phyloP scores from a whole-genome alignment of 1,140 invertebrate genomes.

The Philaenus spumarius region DNA sequence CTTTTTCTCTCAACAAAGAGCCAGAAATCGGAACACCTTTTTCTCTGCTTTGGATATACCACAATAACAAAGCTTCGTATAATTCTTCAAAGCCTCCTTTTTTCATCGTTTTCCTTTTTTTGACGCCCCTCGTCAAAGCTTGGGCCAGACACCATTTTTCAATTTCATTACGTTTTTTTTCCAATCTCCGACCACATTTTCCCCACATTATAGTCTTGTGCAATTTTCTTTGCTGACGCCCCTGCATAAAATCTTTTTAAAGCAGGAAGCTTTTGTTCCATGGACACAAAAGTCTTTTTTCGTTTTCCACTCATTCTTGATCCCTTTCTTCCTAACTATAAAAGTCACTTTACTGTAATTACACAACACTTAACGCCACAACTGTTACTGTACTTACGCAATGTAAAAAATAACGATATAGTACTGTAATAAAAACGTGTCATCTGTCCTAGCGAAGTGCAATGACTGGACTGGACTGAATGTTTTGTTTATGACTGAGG shows the following conservation, averaged over 20 bases:
- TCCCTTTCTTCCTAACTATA: too few relatives aligned
- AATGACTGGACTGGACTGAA: too few relatives aligned
- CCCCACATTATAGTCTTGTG: neutral
- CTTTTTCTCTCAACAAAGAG: neutral
- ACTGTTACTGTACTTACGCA: too few relatives aligned
- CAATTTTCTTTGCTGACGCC: neutral
- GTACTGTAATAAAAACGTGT: too few relatives aligned
- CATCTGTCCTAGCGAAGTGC: too few relatives aligned
- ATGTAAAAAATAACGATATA: too few relatives aligned
- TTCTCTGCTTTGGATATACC: neutral
- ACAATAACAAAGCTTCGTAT: conserved; percentile 3
- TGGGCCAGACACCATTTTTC: neutral
- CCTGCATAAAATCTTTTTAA: conserved; percentile 2
- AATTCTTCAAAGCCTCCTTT: neutral
- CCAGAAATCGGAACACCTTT: conserved; percentile 1
- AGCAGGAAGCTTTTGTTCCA: conserved; percentile 1
- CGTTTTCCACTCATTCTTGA: neutral
- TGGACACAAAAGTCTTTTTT: neutral
- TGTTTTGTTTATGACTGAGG: too few relatives aligned
- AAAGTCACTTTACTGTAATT: too few relatives aligned
- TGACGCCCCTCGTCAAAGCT: neutral
- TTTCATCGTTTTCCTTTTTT: neutral
- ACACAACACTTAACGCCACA: too few relatives aligned
- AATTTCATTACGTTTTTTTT: neutral
- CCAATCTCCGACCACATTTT: neutral